A percentile compares a stretch with the other conserved stretches of the same genome.
phyloP scores from a whole-genome alignment of 2,888 invertebrate species.

The Osmoderma eremita region DNA sequence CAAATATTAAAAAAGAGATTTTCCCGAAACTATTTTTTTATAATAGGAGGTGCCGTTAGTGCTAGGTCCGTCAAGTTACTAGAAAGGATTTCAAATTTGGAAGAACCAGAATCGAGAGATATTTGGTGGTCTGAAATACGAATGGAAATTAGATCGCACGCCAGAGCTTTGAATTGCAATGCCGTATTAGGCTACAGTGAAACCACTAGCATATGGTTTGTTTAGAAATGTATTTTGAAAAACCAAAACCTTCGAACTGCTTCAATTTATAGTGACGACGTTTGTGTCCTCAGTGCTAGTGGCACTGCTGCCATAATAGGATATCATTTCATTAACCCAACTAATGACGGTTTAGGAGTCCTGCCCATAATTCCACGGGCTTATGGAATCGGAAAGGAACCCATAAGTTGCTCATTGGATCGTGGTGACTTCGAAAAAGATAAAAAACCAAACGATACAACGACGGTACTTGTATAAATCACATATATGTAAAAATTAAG shows the following conservation, averaged over 20 bases:
- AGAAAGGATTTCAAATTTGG: conserved; percentile 82
- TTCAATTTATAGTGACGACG: conserved; percentile 86
- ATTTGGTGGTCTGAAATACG: conserved; percentile 98
- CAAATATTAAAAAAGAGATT: too few species aligned
- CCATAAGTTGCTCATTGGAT: conserved; percentile 67
- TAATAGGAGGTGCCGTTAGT: conserved; percentile 80
- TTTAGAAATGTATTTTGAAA: not conserved
- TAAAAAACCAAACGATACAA: conserved; percentile 45
- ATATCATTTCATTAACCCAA: conserved; percentile 64
- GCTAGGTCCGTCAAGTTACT: conserved; percentile 85
- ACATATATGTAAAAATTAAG: not conserved
- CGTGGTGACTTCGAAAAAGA: conserved; percentile 66
- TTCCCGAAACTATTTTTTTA: not conserved
- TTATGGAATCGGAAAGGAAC: conserved; percentile 52
- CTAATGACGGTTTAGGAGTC: conserved; percentile 52
- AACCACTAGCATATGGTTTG: conserved; percentile 89
- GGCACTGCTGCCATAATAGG: conserved; percentile 92
- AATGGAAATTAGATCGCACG: conserved; percentile 94
- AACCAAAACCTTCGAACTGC: too few species aligned
- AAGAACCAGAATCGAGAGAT: conserved; percentile 91
- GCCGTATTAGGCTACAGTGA: conserved; percentile 95
- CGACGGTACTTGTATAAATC: conserved; percentile 21
- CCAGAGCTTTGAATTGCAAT: conserved; percentile 90
- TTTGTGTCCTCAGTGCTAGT: conserved; percentile 91
- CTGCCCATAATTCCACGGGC: conserved; percentile 47